Evolutionary conservation across 2,113 vertebrate genomes (phyloP), one percentile per base, ranked within the genome.

Genomic region (Malurus elegans): DNA sequence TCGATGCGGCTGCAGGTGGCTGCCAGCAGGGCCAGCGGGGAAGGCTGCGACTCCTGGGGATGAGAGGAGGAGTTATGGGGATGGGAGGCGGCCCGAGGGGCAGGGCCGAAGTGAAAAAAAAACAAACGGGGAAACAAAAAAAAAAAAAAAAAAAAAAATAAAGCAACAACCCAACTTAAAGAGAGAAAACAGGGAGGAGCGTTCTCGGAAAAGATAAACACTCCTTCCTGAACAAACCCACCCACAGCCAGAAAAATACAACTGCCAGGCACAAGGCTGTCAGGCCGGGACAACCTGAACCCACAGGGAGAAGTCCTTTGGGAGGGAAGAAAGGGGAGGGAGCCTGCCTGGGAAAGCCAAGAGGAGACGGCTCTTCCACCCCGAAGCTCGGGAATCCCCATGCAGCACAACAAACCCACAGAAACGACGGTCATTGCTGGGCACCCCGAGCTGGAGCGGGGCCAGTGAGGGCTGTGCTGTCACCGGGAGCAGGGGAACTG

Each of bases 1-100:
- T 99, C 99, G 42, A 99, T 99, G 72, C 99, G 97, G 97, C 99
- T 99, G 98, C 99, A 99, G 48, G 99, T 99, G 90, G 99, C 99
- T 50, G 99, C 99, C 97, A 99, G 97, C 94, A 99, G 95, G 73
- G 99, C 99, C 73, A 99, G 98, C 5, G 99, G 99, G 92, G 99
- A 99, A 11, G 99, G 99, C 97, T 99, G 99, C 0, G 99, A 99
- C 89, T 99, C 99, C 99, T 99, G 87, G 47, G 88, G 79, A 88
- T 42, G 57, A 83, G 71, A 94, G 93, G 89, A 95, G 95, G 96
- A 93, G 92, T 97, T 97, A 94, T 0, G 0, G 21, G 18, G 18
- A 23, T 4, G 23, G 74, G 79, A 73, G 92, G 90, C 2, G 17
- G 81, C 36, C 8, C n/a, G 0, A n/a, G 36, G 32, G 91, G 95